These are phyloP conservation scores for Rostratula benghalensis DNA, from an alignment of 2,113 vertebrate species.

Conservation along the genomic window DNA sequence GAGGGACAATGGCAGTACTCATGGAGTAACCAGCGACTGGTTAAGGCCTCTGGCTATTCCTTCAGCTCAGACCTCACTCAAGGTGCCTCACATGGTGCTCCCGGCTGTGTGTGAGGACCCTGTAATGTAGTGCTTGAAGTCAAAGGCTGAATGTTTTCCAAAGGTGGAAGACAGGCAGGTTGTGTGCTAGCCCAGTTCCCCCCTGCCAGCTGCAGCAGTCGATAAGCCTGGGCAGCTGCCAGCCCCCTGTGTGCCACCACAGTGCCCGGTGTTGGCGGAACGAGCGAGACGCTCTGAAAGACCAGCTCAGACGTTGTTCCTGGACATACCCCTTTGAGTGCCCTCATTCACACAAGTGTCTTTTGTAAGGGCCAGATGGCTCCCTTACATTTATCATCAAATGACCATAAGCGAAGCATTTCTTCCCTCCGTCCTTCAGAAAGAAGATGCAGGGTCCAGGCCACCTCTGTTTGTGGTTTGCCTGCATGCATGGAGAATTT, in stretches of 20 bases:
- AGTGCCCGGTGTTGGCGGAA: accelerated
- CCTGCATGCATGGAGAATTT: background rate
- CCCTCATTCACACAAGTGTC: background rate
- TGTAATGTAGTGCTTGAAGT: background rate
- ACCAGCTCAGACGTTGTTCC: background rate
- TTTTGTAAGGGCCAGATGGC: background rate
- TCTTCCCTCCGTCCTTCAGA: background rate
- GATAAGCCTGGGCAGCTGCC: background rate
- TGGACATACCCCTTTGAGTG: background rate
- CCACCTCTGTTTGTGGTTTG: background rate
- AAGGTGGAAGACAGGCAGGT: background rate
- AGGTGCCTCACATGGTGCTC: background rate
- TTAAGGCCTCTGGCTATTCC: background rate
- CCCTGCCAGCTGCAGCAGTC: background rate
- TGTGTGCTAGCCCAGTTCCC: background rate
- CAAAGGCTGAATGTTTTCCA: background rate
- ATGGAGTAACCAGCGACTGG: background rate
- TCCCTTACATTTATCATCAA: background rate
- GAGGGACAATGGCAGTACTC: background rate
- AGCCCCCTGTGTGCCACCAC: background rate
- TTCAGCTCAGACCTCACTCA: background rate
- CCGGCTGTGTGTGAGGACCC: background rate
- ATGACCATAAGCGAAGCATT: background rate
- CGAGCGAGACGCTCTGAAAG: background rate
- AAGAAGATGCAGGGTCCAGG: background rate